Percentiles rank a stretch among this genome's conserved stretches.
These are phyloP conservation scores for Mystacornis crossleyi DNA, from an alignment of 2,113 vertebrate species.

Conservation along the genomic window DNA sequence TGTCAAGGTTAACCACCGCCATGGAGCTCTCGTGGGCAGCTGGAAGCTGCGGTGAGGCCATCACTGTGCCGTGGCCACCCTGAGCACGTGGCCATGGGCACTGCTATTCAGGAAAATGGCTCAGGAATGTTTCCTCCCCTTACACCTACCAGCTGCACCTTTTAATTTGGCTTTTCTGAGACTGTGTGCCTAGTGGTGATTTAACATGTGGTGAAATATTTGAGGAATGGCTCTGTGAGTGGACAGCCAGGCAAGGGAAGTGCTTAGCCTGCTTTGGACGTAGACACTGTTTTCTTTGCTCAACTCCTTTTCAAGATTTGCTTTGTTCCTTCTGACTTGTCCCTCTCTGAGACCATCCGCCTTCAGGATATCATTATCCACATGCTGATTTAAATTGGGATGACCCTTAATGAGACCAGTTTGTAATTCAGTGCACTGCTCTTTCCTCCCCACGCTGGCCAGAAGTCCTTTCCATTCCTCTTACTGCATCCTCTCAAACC, in stretches of 20 bases:
- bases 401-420: not conserved
- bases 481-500: not conserved
- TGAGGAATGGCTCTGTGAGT: not conserved
- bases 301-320: not conserved
- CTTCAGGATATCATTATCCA: not conserved
- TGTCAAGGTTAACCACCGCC: constrained; percentile 30
- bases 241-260: not conserved
- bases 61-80: not conserved
- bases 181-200: not conserved
- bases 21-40: not conserved
- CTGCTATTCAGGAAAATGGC: not conserved
- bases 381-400: not conserved
- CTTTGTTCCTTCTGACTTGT: not conserved
- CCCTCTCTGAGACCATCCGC: not conserved
- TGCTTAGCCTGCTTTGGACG: not conserved
- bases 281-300: not conserved
- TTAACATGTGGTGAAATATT: not conserved
- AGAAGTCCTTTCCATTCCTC: not conserved
- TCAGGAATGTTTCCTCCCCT: not conserved
- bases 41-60: not conserved
- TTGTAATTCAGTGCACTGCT: not conserved
- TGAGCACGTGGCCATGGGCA: accelerated
- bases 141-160: not conserved
- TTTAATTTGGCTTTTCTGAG: not conserved
- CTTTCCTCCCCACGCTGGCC: not conserved